These are phyloP conservation scores for Clunio marinus DNA, from an alignment of 2,888 invertebrate genomes.

Conservation along the genomic window DNA sequence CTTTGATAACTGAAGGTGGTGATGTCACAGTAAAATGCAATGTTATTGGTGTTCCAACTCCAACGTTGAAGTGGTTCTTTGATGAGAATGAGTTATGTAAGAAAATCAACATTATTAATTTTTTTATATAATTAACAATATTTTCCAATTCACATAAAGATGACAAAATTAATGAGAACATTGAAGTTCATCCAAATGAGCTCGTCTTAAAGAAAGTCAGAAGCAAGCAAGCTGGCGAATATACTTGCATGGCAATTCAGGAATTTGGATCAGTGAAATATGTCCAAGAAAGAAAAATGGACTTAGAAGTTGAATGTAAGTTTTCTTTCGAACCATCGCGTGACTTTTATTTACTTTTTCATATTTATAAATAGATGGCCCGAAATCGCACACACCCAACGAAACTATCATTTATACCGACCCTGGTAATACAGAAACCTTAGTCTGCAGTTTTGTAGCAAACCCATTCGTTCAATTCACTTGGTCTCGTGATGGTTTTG, in stretches of 20 bases:
- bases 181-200: neutral
- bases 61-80: neutral
- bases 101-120: too few species aligned
- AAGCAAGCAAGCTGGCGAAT: neutral
- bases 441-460: too few species aligned
- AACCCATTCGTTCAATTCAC: too few species aligned
- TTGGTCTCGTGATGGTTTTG: neutral
- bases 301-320: slow-evolving; percentile 24
- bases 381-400: too few species aligned
- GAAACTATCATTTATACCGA: too few species aligned
- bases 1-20: slow-evolving; percentile 13
- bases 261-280: neutral
- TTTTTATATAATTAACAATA: too few species aligned
- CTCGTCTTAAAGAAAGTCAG: neutral
- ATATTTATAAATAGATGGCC: too few species aligned
- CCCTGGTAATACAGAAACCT: too few species aligned
- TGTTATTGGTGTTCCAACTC: neutral
- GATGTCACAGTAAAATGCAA: neutral
- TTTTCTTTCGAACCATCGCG: too few species aligned
- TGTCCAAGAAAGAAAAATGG: slow-evolving; percentile 1
- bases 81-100: neutral
- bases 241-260: slow-evolving; percentile 24
- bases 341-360: too few species aligned
- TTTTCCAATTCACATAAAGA: too few species aligned
- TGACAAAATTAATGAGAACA: too few species aligned